Conservation (phyloP, 2,797 vertebrate genomes). For the Holocentrus rufus region DNA sequence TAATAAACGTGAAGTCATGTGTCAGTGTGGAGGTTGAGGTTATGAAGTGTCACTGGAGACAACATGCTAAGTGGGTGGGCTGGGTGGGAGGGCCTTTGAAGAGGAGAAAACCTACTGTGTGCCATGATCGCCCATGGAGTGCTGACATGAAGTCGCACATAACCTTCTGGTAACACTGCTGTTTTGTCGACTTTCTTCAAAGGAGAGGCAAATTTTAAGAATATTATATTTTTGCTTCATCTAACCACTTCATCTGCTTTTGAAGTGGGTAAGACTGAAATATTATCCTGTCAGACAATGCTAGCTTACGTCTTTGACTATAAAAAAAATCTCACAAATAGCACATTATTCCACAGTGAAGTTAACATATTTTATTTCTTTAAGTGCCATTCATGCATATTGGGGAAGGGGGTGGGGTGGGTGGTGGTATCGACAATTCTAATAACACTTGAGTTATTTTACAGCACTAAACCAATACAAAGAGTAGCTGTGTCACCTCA, state of each 20-base stretch:
- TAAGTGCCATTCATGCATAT: conserved; percentile 99
- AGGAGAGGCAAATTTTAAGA: background rate
- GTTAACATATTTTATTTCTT: conserved; percentile 94
- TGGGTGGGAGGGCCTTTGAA: conserved; percentile 1
- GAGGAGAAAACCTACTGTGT: background rate
- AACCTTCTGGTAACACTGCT: background rate
- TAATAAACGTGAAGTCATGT: conserved; percentile 1
- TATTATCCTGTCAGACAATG: background rate
- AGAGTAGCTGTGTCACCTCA: conserved; percentile 90
- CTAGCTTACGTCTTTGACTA: background rate
- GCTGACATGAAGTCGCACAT: background rate
- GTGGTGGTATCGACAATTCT: conserved; percentile 90
- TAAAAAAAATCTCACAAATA: conserved; percentile 67
- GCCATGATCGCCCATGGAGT: background rate
- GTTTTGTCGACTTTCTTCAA: background rate
- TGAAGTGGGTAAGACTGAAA: background rate
- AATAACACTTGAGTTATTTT: conserved; percentile 96
- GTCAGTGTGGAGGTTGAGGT: conserved; percentile 36
- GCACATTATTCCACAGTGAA: conserved; percentile 86
- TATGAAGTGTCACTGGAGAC: conserved; percentile 30
- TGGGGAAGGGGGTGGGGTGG: conserved; percentile 80
- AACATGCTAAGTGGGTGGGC: background rate
- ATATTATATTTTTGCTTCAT: background rate
- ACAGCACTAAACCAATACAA: conserved; percentile 96
- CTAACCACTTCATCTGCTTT: conserved; percentile 25